Evolutionary conservation across 2,888 invertebrate species (phyloP), one percentile per base, ranked within the genome.

Genomic region (Agriopis aurantiaria): DNA sequence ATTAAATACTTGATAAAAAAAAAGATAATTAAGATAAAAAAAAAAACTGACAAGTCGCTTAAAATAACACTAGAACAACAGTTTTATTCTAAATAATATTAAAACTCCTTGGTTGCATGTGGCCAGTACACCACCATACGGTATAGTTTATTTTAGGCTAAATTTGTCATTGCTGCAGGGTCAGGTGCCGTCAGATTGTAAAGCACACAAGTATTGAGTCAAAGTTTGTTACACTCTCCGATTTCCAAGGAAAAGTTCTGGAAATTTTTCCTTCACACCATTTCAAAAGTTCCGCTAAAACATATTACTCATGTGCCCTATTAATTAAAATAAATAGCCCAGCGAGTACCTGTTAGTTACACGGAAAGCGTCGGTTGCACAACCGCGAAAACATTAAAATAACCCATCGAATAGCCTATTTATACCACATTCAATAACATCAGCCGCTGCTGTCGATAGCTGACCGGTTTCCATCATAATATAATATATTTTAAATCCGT

Each of bases 401-500:
- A 71, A 52, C 63, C 62, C n/a, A 23, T n/a, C 69, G 72, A 66
- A 67, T 69, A 69, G 61, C 68, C 78, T 78, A 78, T 77, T 75
- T 75, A 74, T 77, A 74, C 48, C 63, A 58, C 73, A 73, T 73
- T 74, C 74, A 76, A 78, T 78, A 77, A 75, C 74, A 76, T 68
- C 73, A 48, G 69, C 60, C 65, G 65, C 68, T 59, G 71, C 71
- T 23, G 58, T 66, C 68, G 65, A 68, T 58, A 46, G 23, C 58
- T 43, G 46, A 8, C 61, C 69, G 64, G 56, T 68, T 69, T 71
- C 67, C 74, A 72, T 76, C 72, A 75, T 72, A 73, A 75, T 69
- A 74, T 75, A 68, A 72, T 58, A 90, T 91, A 89, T 91, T 58
- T 62, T 45, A 62, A 53, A 45, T 52, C 62, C 46, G 45, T 45